Evolutionary conservation across 2,888 invertebrate genomes (phyloP), one percentile per base, ranked within the genome.

Genomic region (Carpatolechia fugitivella): DNA sequence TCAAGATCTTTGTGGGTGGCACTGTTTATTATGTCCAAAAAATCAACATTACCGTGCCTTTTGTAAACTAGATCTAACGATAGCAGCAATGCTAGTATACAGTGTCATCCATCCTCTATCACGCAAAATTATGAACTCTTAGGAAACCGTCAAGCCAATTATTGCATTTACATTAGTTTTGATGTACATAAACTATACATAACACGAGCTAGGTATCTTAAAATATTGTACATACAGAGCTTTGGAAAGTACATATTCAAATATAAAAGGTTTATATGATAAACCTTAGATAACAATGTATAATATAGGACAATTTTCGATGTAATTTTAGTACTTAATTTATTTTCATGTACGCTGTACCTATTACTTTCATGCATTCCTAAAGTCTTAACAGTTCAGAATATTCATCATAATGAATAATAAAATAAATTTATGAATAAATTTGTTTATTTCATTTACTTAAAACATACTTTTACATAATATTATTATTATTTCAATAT

Each of bases 291-390:
- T 74, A 78, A 72, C 65, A 61, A 65, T 80, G 76, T 79, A 78
- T 72, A 58, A 73, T 77, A 80, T 77, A 81, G 73, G 71, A 71
- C 66, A 74, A 60, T 74, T 78, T 77, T 78, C 70, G 68, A 73
- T 70, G 72, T 72, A 76, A 72, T 72, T 57, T 82, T 82, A 82
- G 87, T 86, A 87, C 85, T 86, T 88, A 88, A 87, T 80, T 86
- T 85, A 87, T 86, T 85, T 75, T 79, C 77, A 78, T 72, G 75
- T 82, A 80, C 74, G 76, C 74, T 82, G 76, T 83, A 80, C 78
- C 76, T 68, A 70, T 51, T 54, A 53, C 35, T 74, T 77, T 74
- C 76, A 80, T 81, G 80, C 88, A 89, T 89, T 88, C 88, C 88
- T 85, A 81, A 79, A 71, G 74, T 83, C 77, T 80, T 73, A 80